Evolutionary conservation across 2,888 invertebrate species (phyloP).

Genomic region (Acleris laterana): DNA sequence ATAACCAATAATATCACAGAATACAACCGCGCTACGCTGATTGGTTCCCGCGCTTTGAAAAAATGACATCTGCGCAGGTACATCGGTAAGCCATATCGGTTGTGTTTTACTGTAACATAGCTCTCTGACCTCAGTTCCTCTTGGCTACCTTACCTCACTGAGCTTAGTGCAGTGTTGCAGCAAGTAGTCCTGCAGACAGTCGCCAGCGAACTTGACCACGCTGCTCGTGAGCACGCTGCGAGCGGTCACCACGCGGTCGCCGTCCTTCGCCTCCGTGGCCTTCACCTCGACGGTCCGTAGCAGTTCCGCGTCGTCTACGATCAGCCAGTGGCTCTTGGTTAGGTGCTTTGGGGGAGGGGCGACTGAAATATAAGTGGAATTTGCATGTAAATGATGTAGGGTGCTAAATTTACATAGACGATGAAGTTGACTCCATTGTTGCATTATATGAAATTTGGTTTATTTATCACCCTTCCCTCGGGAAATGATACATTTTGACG

Average conservation of each 20-base stretch:
- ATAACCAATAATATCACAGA: no score
- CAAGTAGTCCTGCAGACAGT: slow-evolving; percentile 76
- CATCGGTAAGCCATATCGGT: no score
- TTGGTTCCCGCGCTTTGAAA: no score
- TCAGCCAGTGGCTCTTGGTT: slow-evolving; percentile 66
- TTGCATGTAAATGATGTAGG: neutral
- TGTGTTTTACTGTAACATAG: no score
- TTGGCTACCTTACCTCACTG: slow-evolving; percentile 70
- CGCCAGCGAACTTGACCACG: slow-evolving; percentile 75
- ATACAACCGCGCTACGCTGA: no score
- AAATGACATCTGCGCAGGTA: no score
- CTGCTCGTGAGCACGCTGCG: slow-evolving; percentile 64
- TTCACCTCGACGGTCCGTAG: slow-evolving; percentile 47
- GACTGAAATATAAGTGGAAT: slow-evolving; percentile 47
- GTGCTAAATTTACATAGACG: no score
- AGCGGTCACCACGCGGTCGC: slow-evolving; percentile 58
- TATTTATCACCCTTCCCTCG: no score
- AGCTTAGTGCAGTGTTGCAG: slow-evolving; percentile 79
- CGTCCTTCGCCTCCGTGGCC: slow-evolving; percentile 44
- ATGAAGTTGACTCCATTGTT: no score
- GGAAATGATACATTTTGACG: no score
- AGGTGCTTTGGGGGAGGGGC: slow-evolving; percentile 62
- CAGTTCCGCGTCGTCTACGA: slow-evolving; percentile 61
- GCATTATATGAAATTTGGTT: no score
- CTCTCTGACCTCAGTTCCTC: neutral